A percentile compares a stretch with the other conserved stretches of the same genome.
Conservation (phyloP, 2,797 vertebrate species). For the Ibycter americanus region DNA sequence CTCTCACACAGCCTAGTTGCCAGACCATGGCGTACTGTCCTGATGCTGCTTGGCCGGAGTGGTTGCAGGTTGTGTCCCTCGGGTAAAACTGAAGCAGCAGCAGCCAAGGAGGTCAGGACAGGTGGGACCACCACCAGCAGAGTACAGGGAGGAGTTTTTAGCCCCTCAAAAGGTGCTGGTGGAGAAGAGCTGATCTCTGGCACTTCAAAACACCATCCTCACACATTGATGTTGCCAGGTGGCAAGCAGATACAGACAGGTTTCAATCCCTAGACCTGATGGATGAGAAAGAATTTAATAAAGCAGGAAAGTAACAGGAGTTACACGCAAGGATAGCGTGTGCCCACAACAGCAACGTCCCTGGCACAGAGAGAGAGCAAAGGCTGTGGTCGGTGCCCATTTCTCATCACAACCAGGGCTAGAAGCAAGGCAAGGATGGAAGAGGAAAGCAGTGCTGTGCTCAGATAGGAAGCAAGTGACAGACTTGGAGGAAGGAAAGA, state of each 20-base stretch:
- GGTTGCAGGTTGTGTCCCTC: not conserved
- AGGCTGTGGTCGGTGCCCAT: accelerated
- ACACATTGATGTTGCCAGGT: not conserved
- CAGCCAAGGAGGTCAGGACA: not conserved
- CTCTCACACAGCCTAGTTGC: not conserved
- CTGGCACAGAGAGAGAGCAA: accelerated
- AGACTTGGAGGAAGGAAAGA: not conserved
- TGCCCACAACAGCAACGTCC: not conserved
- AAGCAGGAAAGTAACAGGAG: not conserved
- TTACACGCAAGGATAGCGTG: not conserved
- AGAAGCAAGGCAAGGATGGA: not conserved
- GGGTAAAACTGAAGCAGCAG: not conserved
- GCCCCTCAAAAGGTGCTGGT: not conserved
- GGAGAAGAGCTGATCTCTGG: not conserved
- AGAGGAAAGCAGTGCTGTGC: not conserved
- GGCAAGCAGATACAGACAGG: not conserved
- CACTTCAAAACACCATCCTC: not conserved
- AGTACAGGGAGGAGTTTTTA: not conserved
- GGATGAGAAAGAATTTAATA: not conserved
- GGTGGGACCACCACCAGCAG: not conserved
- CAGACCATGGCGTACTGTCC: not conserved
- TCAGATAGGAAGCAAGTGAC: not conserved
- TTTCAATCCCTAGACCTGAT: not conserved
- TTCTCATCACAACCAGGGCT: not conserved
- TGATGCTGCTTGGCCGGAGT: accelerated